Base-by-base conservation (phyloP, 2,888 invertebrate genomes). In the Macrostomum cliftonense region DNA sequence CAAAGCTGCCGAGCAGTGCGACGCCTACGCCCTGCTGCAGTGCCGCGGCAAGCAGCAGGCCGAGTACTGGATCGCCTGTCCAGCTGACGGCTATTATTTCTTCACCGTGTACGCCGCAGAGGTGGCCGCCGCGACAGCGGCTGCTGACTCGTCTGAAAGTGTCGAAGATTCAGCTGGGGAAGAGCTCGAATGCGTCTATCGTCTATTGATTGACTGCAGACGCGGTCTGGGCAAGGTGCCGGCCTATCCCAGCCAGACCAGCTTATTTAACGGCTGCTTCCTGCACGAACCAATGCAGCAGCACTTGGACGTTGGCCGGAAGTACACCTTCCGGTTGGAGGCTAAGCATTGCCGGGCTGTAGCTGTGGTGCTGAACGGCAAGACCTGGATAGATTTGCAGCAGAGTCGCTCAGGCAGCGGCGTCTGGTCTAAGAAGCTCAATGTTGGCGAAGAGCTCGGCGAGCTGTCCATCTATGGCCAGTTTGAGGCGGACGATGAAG, bases 131-230 rank as follows among this genome's bases (percentile, higher is more conserved):
- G 28, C 28, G 9, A 9, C 28, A 28, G 28, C 5, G 5, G 28
- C 28, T 28, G 28, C 28, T 28, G 4, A 4, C 28, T 7, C 28
- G 28, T 4, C 28, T 9, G 28, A 28, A 28, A 28, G 28, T 28
- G 28, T 28, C 28, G 28, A 28, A 4, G 28, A 28, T 9, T 4
- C 4, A 28, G 28, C 28, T n/a, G 51, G 44, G 5, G 51, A 52
- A 12, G 37, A 46, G 14, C 45, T 52, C 12, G 52, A 52, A 39
- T 52, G 52, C 39, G 52, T 52, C 19, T 52, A 52, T 39, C 44
- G 52, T 4, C 16, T 52, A n/a, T 46, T 52, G 14, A 52, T 52
- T 39, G 52, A 52, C 37, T 54, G 53, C 40, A 17, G 52, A 16
- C 17, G 42, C 36, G 39, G 48, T 13, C 12, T 50, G 38, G 48